phyloP scores from a whole-genome alignment of 37 sponge, comb jelly and placozoan species.

The Cliona cf. orientalis region DNA sequence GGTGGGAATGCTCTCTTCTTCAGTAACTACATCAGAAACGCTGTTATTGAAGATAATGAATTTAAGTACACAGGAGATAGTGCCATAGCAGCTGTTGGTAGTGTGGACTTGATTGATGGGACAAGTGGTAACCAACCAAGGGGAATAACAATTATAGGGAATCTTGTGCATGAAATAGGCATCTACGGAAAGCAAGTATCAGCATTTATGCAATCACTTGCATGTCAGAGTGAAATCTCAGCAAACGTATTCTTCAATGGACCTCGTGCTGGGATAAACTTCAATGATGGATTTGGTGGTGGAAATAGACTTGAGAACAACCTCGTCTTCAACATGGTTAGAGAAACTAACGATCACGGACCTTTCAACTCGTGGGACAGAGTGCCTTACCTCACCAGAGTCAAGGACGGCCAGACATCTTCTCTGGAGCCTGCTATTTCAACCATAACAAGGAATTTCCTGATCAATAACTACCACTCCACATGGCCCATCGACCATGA shows the following conservation, averaged over 20 bases:
- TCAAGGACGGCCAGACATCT: slow-evolving; percentile 12
- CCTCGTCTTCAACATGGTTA: slow-evolving; percentile 57
- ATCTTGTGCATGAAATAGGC: slow-evolving; percentile 59
- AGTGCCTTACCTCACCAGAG: slow-evolving; percentile 33
- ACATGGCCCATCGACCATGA: slow-evolving; percentile 64
- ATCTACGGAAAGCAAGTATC: slow-evolving; percentile 55
- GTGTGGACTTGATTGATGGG: slow-evolving; percentile 43
- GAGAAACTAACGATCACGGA: slow-evolving; percentile 64
- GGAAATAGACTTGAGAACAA: slow-evolving; percentile 36
- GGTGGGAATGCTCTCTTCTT: slow-evolving; percentile 56
- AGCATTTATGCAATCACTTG: slow-evolving; percentile 37
- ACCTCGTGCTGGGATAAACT: slow-evolving; percentile 67
- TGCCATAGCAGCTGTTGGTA: slow-evolving; percentile 53
- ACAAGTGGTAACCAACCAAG: slow-evolving; percentile 49
- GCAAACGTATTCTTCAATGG: slow-evolving; percentile 72
- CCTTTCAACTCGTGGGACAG: slow-evolving; percentile 64
- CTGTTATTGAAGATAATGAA: slow-evolving; percentile 39
- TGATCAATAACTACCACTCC: slow-evolving; percentile 54
- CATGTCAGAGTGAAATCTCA: slow-evolving; percentile 28
- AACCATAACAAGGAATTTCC: slow-evolving; percentile 33
- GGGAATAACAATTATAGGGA: slow-evolving; percentile 35
- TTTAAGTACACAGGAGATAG: slow-evolving; percentile 48
- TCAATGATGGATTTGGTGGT: slow-evolving; percentile 81
- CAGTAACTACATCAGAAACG: slow-evolving; percentile 39
- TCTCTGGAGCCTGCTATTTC: slow-evolving; percentile 22